Evolutionary conservation across 2,797 vertebrate genomes (phyloP).

Genomic region (Xyrichtys novacula): DNA sequence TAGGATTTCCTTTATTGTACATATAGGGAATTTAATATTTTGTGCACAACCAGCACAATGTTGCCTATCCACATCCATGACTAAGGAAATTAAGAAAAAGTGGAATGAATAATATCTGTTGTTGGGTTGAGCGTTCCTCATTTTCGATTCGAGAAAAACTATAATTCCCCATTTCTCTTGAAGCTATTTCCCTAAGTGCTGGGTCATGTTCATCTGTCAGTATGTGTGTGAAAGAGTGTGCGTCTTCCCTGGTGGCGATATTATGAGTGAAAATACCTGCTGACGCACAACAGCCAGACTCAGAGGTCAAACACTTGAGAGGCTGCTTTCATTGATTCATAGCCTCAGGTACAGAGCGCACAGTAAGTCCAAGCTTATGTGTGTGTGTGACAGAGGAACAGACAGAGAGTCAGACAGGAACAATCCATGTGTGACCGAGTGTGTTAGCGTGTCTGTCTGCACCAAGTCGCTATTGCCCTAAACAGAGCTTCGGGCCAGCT

Average conservation of each 20-base stretch:
- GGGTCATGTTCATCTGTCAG: constrained; percentile 57
- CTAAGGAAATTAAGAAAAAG: background rate
- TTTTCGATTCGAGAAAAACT: constrained; percentile 4
- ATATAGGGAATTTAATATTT: too few species aligned
- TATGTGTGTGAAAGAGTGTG: constrained; percentile 34
- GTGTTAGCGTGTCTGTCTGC: constrained; percentile 65
- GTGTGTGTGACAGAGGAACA: constrained; percentile 18
- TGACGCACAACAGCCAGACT: constrained; percentile 72
- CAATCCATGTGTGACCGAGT: constrained; percentile 34
- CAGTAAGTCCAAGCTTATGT: constrained; percentile 27
- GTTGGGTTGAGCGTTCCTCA: background rate
- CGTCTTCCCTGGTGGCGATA: constrained; percentile 64
- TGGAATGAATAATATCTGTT: background rate
- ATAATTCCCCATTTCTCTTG: background rate
- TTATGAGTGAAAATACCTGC: constrained; percentile 82
- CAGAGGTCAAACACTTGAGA: constrained; percentile 75
- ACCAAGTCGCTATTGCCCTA: constrained; percentile 70
- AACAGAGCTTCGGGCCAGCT: constrained; percentile 77
- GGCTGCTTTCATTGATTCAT: constrained; percentile 75
- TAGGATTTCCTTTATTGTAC: too few species aligned
- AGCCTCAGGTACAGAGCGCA: constrained; percentile 67
- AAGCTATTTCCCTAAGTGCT: constrained; percentile 35
- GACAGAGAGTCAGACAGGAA: constrained; percentile 50
- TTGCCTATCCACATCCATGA: background rate
- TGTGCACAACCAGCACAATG: too few species aligned